These are phyloP conservation scores for Ophiodon elongatus DNA, from an alignment of 2,113 vertebrate species.

Conservation along the genomic window DNA sequence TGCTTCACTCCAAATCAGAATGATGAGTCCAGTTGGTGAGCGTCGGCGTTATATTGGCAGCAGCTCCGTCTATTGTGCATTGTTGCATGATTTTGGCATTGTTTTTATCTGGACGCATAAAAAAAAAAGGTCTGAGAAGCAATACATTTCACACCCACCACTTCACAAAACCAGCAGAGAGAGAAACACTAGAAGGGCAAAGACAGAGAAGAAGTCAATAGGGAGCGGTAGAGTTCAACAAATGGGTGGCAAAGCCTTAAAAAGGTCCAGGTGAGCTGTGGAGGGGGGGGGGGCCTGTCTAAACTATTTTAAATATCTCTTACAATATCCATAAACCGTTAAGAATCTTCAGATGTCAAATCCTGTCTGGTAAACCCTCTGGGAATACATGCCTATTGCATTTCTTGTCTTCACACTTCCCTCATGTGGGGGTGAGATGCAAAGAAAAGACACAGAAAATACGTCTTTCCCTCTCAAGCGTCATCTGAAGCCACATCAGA, in stretches of 20 bases:
- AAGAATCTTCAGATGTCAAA: slow-evolving; percentile 29
- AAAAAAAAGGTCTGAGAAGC: slow-evolving; percentile 45
- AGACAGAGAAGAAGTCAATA: slow-evolving; percentile 5
- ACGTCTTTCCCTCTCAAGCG: not conserved
- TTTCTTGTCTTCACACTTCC: slow-evolving; percentile 5
- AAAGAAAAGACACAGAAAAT: slow-evolving; percentile 13
- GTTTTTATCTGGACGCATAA: slow-evolving; percentile 43
- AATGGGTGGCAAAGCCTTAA: not conserved
- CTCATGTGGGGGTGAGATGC: not conserved
- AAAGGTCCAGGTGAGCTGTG: slow-evolving; percentile 13
- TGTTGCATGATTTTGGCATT: slow-evolving; percentile 55
- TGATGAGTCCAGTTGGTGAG: slow-evolving; percentile 69
- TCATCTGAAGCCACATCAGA: slow-evolving; percentile 30
- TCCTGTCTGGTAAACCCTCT: not conserved
- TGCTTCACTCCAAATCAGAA: slow-evolving; percentile 27
- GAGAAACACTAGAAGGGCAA: slow-evolving; percentile 37
- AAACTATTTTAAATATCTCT: slow-evolving; percentile 7
- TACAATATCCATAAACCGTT: slow-evolving; percentile 5
- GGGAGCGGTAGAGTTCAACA: slow-evolving; percentile 20
- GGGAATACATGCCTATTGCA: not conserved
- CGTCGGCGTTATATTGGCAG: slow-evolving; percentile 68
- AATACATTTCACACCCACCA: slow-evolving; percentile 33
- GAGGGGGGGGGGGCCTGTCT: slow-evolving; percentile 26
- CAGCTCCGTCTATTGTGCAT: slow-evolving; percentile 40
- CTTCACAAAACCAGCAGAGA: slow-evolving; percentile 22